Evolutionary conservation across 2,113 vertebrate species (phyloP).

Genomic region (Alligator sinensis): DNA sequence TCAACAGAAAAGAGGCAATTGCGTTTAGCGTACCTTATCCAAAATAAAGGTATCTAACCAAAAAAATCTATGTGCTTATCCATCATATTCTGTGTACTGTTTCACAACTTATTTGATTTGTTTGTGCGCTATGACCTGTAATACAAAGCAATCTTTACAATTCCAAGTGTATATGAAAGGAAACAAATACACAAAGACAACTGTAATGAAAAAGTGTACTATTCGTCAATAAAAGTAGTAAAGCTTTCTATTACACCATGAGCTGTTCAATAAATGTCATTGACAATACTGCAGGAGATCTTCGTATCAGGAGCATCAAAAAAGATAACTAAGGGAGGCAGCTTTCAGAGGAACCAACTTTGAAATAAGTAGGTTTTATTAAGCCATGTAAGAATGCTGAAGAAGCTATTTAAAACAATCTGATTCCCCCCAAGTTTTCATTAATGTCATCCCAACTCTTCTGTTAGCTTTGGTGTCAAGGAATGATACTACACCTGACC

Average conservation of each 20-base stretch:
- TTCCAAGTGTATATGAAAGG: slow-evolving; percentile 34
- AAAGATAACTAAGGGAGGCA: not conserved
- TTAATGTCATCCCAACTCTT: too few relatives aligned
- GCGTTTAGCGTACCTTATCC: not conserved
- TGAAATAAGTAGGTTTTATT: not conserved
- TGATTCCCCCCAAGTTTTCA: not conserved
- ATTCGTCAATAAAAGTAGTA: slow-evolving; percentile 56
- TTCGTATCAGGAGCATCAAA: not conserved
- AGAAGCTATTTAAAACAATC: not conserved
- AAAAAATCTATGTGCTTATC: slow-evolving; percentile 1
- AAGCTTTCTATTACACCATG: slow-evolving; percentile 42
- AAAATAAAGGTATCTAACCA: slow-evolving; percentile 27
- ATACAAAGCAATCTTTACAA: slow-evolving; percentile 19
- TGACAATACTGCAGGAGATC: slow-evolving; percentile 22
- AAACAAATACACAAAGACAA: slow-evolving; percentile 47
- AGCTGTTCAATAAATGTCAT: slow-evolving; percentile 25
- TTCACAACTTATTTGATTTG: slow-evolving; percentile 27
- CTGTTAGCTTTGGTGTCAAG: not conserved
- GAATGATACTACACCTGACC: not conserved
- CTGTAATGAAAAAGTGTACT: slow-evolving; percentile 52
- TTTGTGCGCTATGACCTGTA: slow-evolving; percentile 13
- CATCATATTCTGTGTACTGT: not conserved
- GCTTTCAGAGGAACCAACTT: not conserved
- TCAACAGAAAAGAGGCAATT: slow-evolving; percentile 4
- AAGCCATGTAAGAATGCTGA: not conserved